phyloP scores from a whole-genome alignment of 2,888 invertebrate species.

The Drosophila quinaria region DNA sequence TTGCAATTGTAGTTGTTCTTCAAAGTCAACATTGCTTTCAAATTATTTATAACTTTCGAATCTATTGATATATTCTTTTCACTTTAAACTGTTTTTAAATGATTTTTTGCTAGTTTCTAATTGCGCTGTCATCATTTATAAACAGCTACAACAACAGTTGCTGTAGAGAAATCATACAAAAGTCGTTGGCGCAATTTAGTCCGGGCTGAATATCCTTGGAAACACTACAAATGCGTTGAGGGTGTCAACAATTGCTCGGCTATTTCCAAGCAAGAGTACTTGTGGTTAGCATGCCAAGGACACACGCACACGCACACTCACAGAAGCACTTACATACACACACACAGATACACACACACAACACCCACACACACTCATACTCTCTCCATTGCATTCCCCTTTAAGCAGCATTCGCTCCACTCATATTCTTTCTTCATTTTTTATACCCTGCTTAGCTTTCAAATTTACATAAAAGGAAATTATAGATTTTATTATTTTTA shows the following conservation, averaged over 20 bases:
- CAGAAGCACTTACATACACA: conserved; percentile 1
- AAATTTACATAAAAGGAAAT: not conserved
- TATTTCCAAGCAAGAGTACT: conserved; percentile 56
- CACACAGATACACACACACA: conserved; percentile 3
- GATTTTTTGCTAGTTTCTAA: not conserved
- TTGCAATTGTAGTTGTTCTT: too few relatives aligned
- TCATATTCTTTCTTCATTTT: conserved; percentile 11
- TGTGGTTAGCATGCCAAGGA: conserved; percentile 62
- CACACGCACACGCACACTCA: conserved; percentile 30
- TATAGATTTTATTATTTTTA: too few relatives aligned
- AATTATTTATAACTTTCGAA: not conserved
- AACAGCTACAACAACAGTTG: conserved; percentile 43
- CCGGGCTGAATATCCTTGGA: conserved; percentile 60
- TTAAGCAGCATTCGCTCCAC: conserved; percentile 15
- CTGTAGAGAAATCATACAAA: conserved; percentile 64
- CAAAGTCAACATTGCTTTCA: too few relatives aligned
- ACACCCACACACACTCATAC: not conserved
- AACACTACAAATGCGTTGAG: conserved; percentile 68
- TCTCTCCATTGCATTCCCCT: not conserved
- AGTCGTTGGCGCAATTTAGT: conserved; percentile 52
- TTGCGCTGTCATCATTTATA: conserved; percentile 36
- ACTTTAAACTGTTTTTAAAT: not conserved
- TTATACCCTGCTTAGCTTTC: not conserved
- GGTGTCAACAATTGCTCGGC: conserved; percentile 45
- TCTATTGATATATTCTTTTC: not conserved